Percentiles rank a stretch among this genome's conserved stretches.
These are phyloP conservation scores for Habropoda laboriosa DNA, from an alignment of 1,140 invertebrate genomes.

Conservation along the genomic window DNA sequence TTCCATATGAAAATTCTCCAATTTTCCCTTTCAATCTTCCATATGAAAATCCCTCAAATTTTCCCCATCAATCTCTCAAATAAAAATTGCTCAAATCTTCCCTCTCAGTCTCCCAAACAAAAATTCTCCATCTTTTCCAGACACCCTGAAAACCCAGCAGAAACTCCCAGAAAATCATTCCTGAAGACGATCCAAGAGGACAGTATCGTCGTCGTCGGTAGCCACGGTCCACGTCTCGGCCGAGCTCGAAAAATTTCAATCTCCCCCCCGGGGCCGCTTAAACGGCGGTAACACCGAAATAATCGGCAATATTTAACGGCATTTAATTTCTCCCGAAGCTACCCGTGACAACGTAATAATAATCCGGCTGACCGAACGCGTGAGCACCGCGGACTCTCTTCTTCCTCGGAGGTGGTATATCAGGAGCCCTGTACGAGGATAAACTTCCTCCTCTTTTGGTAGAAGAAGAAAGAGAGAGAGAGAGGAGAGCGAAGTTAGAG, in stretches of 20 bases:
- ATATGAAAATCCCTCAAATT: no score
- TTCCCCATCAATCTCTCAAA: no score
- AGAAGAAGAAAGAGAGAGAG: not conserved
- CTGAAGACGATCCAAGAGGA: not conserved
- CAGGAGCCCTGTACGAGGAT: no score
- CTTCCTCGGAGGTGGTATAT: not conserved
- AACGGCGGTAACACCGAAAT: slow-evolving; percentile 52
- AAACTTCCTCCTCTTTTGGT: no score
- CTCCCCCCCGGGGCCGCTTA: slow-evolving; percentile 41
- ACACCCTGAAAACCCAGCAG: no score
- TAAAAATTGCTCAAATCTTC: no score
- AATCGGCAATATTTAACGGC: slow-evolving; percentile 54
- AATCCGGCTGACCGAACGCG: slow-evolving; percentile 33
- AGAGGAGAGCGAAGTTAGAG: not conserved
- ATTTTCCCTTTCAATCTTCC: no score
- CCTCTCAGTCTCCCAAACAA: no score
- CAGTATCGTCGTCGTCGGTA: slow-evolving; percentile 27
- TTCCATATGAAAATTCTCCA: no score
- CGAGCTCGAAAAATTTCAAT: slow-evolving; percentile 47
- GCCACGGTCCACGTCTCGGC: not conserved
- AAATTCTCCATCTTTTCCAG: no score
- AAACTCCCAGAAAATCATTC: not conserved
- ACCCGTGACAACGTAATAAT: slow-evolving; percentile 56
- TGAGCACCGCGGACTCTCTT: not conserved
- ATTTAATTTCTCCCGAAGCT: slow-evolving; percentile 49